Evolutionary conservation across 2,113 vertebrate species (phyloP).

Genomic region (Mustela lutreola): DNA sequence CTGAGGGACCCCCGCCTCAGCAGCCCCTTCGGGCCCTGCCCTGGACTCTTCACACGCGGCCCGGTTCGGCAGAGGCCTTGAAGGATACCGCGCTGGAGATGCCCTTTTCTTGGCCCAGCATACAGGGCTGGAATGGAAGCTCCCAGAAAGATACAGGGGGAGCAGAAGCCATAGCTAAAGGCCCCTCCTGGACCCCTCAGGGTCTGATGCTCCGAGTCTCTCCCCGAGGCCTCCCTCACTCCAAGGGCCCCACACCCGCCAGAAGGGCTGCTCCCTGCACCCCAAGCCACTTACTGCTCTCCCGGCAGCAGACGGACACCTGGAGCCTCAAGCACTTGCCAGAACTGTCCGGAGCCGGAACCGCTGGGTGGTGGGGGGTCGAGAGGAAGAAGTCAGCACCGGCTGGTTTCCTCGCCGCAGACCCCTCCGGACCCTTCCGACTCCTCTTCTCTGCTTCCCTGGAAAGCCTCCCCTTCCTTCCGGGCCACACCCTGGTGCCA

Average conservation of each 20-base stretch:
- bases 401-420: not conserved
- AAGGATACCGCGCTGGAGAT: not conserved
- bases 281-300: conserved; percentile 83
- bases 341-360: conserved; percentile 82
- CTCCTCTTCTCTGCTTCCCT: not conserved
- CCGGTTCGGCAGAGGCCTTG: not conserved
- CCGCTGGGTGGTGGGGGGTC: conserved; percentile 74
- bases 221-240: not conserved
- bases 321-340: conserved; percentile 87
- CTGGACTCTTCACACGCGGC: not conserved
- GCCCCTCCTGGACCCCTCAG: not conserved
- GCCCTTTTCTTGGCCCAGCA: not conserved
- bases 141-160: not conserved
- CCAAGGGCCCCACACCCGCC: not conserved
- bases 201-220: not conserved
- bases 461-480: not conserved
- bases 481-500: not conserved
- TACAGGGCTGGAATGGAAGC: not conserved
- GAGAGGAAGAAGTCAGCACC: conserved; percentile 50
- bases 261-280: not conserved
- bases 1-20: not conserved
- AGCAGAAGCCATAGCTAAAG: not conserved
- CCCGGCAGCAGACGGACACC: conserved; percentile 87
- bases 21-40: not conserved
- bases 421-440: not conserved